Evolutionary conservation across 64 coral and sea anemone species (phyloP).

Genomic region (Hydrozoanthus tunicans): DNA sequence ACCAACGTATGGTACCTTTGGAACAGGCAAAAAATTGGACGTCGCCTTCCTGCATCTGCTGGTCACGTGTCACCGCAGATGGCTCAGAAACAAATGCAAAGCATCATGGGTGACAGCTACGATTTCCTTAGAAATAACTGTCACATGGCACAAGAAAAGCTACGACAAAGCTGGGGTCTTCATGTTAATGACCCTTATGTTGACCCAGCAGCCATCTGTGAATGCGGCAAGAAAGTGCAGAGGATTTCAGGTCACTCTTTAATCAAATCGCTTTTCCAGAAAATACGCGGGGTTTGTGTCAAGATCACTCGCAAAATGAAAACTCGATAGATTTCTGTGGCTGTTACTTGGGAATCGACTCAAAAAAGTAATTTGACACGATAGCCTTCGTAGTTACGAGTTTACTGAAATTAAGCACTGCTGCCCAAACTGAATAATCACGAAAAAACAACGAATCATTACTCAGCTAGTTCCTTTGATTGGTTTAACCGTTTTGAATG

Average conservation of each 20-base stretch:
- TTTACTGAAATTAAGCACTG: too few relatives aligned
- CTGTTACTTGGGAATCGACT: too few relatives aligned
- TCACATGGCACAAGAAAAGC: constrained; percentile 49
- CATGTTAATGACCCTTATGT: not conserved
- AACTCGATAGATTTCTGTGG: too few relatives aligned
- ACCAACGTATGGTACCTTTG: not conserved
- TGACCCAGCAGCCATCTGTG: constrained; percentile 20
- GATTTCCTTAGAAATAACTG: constrained; percentile 45
- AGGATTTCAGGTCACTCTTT: not conserved
- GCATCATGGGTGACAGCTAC: constrained; percentile 35
- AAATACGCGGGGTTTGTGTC: constrained; percentile 11
- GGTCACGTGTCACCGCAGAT: constrained; percentile 34
- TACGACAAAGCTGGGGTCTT: constrained; percentile 4
- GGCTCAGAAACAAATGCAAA: constrained; percentile 36
- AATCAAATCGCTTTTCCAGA: not conserved
- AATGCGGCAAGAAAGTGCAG: constrained; percentile 13
- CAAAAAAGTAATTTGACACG: too few relatives aligned
- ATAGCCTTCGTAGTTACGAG: too few relatives aligned
- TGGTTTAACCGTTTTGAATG: too few relatives aligned
- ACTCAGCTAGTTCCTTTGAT: too few relatives aligned
- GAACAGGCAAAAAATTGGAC: constrained; percentile 6
- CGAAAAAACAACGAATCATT: too few relatives aligned
- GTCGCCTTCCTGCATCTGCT: not conserved
- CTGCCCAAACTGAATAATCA: too few relatives aligned
- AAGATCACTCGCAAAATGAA: not conserved